Percentiles rank a stretch among this genome's conserved stretches.
Conservation (phyloP, 2,113 vertebrate species). For the Hippoglossus stenolepis region DNA sequence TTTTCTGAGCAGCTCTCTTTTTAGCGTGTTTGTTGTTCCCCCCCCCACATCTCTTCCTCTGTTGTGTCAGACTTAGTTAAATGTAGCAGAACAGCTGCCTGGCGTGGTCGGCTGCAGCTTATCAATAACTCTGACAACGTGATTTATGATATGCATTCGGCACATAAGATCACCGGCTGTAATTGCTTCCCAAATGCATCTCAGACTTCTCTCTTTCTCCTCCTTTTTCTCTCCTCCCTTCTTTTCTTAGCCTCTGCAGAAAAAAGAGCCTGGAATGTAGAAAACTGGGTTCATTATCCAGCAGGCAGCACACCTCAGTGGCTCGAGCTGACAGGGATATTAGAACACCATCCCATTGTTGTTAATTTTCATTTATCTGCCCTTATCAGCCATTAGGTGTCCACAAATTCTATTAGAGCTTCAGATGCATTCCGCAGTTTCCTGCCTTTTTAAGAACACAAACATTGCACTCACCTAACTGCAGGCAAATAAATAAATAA, state of each 20-base stretch:
- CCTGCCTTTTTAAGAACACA: background rate
- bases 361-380: slow-evolving; percentile 32
- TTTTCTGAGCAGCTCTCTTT: slow-evolving; percentile 14
- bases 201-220: slow-evolving; percentile 18
- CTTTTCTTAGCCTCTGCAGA: background rate
- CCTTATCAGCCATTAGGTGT: slow-evolving; percentile 25
- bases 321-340: slow-evolving; percentile 33
- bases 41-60: slow-evolving; percentile 16
- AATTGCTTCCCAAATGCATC: slow-evolving; percentile 70
- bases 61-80: slow-evolving; percentile 66
- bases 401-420: slow-evolving; percentile 10
- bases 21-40: slow-evolving; percentile 11
- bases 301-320: slow-evolving; percentile 49
- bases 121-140: slow-evolving; percentile 77
- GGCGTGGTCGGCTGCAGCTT: slow-evolving; percentile 61
- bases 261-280: background rate
- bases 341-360: slow-evolving; percentile 33
- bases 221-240: background rate
- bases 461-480: background rate
- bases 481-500: background rate
- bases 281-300: slow-evolving; percentile 53
- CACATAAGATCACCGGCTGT: slow-evolving; percentile 64
- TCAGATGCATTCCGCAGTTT: background rate
- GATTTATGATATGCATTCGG: slow-evolving; percentile 71
- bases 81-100: slow-evolving; percentile 75